Percentiles rank a stretch among this genome's conserved stretches.
phyloP scores from a whole-genome alignment of 2,797 vertebrate species.

The Heteromormyrus szaboi region DNA sequence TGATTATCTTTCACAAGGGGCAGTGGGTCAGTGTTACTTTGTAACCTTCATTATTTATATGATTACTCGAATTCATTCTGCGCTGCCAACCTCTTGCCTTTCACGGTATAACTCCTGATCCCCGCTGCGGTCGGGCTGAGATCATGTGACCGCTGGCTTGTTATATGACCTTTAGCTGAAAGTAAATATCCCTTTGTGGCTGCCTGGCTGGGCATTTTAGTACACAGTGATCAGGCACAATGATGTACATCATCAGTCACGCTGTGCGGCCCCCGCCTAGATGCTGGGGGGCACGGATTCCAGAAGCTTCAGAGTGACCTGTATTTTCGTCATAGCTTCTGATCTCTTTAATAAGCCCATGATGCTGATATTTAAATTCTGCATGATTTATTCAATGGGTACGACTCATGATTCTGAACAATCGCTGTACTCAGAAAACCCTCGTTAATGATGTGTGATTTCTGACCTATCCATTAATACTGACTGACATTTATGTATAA shows the following conservation, averaged over 20 bases:
- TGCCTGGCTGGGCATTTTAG: not conserved
- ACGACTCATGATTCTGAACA: not conserved
- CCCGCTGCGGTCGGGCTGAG: not conserved
- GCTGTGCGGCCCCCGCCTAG: not conserved
- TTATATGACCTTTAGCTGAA: not conserved
- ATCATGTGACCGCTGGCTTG: not conserved
- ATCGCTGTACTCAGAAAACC: not conserved
- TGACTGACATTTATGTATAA: not conserved
- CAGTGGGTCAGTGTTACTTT: not conserved
- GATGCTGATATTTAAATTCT: not conserved
- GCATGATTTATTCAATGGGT: not conserved
- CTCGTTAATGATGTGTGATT: not conserved
- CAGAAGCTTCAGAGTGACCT: not conserved
- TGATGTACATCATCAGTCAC: not conserved
- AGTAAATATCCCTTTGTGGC: slow-evolving; percentile 3
- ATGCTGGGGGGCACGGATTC: not conserved
- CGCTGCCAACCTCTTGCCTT: not conserved
- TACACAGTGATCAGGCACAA: no score
- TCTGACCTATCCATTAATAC: not conserved
- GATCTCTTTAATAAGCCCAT: not conserved
- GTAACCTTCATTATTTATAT: slow-evolving; percentile 1
- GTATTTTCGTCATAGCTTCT: not conserved
- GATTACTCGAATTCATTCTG: not conserved
- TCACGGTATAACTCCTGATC: not conserved
- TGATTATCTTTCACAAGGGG: not conserved